Percentiles rank a stretch among this genome's conserved stretches.
These are phyloP conservation scores for Dromococcyx pavoninus DNA, from an alignment of 2,797 vertebrate genomes.

Conservation along the genomic window DNA sequence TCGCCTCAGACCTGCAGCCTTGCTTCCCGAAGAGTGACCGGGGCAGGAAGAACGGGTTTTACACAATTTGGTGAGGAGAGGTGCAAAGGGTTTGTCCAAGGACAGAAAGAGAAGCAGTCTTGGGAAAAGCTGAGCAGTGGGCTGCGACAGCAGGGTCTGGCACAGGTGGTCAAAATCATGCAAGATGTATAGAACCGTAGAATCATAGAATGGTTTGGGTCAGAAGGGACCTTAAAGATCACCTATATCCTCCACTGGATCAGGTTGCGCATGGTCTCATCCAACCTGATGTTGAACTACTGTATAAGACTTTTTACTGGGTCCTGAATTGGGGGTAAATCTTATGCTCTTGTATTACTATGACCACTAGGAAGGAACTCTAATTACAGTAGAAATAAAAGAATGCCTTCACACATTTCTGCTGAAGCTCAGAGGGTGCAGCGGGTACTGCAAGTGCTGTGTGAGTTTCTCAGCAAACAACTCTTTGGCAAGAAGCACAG, in stretches of 20 bases:
- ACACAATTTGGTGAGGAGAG: rapidly evolving
- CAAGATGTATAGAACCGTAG: too few relatives aligned
- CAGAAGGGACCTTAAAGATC: too few relatives aligned
- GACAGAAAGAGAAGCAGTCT: background rate
- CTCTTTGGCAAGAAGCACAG: background rate
- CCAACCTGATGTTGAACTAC: too few relatives aligned
- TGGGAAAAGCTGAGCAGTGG: background rate
- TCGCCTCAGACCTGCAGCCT: background rate
- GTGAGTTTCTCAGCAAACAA: background rate
- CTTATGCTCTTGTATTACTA: rapidly evolving
- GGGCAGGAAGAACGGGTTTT: background rate
- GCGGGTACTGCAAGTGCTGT: background rate
- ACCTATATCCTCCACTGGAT: too few relatives aligned
- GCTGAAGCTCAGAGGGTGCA: background rate
- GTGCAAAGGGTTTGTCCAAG: background rate
- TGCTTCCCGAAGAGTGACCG: background rate
- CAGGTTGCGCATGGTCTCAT: too few relatives aligned
- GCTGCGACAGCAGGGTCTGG: rapidly evolving
- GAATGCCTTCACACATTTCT: background rate
- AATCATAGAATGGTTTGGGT: too few relatives aligned
- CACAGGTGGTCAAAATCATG: background rate
- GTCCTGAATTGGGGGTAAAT: background rate
- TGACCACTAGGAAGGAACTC: background rate
- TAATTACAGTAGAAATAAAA: background rate
- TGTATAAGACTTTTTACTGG: rapidly evolving